Evolutionary conservation across 2,888 invertebrate species (phyloP).

Genomic region (Adineta ricciae): DNA sequence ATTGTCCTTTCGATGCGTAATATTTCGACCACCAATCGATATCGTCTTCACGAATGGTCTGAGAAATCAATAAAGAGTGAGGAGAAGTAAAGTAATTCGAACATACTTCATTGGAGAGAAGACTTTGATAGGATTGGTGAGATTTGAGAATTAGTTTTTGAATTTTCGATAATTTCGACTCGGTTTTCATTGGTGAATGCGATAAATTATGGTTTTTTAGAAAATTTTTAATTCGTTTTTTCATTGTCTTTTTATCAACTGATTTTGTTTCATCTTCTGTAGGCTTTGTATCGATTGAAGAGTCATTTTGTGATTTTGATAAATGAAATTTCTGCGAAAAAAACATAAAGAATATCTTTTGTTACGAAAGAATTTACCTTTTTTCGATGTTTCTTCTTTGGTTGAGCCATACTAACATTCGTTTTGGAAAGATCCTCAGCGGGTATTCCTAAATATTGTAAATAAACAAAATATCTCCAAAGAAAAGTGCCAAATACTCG

Average conservation of each 20-base stretch:
- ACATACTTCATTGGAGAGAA: not conserved
- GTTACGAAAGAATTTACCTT: no score
- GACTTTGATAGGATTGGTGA: not conserved
- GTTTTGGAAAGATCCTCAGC: no score
- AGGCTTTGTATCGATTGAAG: not conserved
- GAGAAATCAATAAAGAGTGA: not conserved
- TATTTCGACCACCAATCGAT: constrained; percentile 94
- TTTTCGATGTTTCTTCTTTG: not conserved
- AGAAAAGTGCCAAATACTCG: not conserved
- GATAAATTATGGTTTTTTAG: not conserved
- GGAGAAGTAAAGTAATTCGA: not conserved
- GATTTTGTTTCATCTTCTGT: not conserved
- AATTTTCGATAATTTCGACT: not conserved
- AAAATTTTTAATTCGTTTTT: not conserved
- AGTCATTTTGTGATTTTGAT: not conserved
- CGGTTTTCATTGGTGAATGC: not conserved
- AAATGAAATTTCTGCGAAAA: not conserved
- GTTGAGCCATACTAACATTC: no score
- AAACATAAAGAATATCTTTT: not conserved
- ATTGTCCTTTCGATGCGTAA: constrained; percentile 69
- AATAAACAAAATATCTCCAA: not conserved
- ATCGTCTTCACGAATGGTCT: constrained; percentile 50
- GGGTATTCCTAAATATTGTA: no score
- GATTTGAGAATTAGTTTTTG: not conserved
- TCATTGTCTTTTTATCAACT: not conserved